phyloP scores from a whole-genome alignment of 2,113 vertebrate genomes.

The Bettongia penicillata region DNA sequence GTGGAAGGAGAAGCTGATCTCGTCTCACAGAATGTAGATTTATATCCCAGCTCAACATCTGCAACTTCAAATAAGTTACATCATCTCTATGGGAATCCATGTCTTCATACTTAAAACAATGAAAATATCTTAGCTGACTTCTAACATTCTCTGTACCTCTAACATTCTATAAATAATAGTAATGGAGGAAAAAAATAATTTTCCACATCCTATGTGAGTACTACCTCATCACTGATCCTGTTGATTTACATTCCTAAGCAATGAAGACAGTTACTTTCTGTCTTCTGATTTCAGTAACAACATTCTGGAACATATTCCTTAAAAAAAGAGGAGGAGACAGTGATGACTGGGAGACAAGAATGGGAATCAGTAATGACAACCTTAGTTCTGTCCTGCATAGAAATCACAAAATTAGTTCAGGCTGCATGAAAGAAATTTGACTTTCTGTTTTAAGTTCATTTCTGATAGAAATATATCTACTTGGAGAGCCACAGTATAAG shows the following conservation, averaged over 20 bases:
- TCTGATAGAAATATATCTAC: fast-evolving
- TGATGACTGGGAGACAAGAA: not conserved
- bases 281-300: not conserved
- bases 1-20: no score
- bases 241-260: not conserved
- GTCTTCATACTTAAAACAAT: no score
- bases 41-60: no score
- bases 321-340: not conserved
- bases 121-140: no score
- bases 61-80: no score
- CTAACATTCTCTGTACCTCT: no score
- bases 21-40: no score
- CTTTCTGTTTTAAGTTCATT: not conserved
- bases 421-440: not conserved
- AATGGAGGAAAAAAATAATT: not conserved
- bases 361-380: conserved; percentile 22
- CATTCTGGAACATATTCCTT: not conserved
- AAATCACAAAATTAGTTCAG: not conserved
- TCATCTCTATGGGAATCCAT: no score
- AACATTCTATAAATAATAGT: not conserved
- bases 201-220: not conserved
- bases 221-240: not conserved
- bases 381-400: not conserved
- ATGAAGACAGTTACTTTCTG: not conserved
- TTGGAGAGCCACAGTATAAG: fast-evolving